Evolutionary conservation across 64 coral and sea anemone genomes (phyloP), one percentile per base, ranked within the genome.

Genomic region (Exaiptasia diaphana): DNA sequence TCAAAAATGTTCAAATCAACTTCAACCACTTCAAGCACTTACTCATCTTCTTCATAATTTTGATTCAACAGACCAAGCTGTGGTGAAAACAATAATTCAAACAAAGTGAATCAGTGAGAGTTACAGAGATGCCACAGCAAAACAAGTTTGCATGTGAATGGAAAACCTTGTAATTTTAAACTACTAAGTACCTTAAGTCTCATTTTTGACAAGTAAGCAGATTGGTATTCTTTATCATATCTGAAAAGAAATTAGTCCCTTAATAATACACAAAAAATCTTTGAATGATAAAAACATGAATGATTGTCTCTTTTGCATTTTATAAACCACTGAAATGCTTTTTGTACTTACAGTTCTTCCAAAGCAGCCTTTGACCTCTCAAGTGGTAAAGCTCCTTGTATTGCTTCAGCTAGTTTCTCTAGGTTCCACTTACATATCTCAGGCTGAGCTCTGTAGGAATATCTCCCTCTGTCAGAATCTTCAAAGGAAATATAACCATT

Each of bases 341-440:
- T 57, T 13, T 10, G 23, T 50, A 83, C 94, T 74, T 97, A 97
- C 94, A 92, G 40, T 42, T 97, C 94, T 44, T 97, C 85, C 46
- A 97, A 56, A 37, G 64, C 72, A 67, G 73, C 79, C 38, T 61
- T 73, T 29, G 94, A 92, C 54, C 63, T 91, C 21, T 87, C 84
- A 33, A 97, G 36, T 50, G 89, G 94, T 29, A 97, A 68, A 3
- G 70, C 89, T 73, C 92, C 85, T 42, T 55, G 71, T 6, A 97
- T 83, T 30, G 94, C 94, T 75, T 97, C 94, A 30, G 84, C 94
- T 80, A 97, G 60, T 64, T 92, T 97, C 15, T 83, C 31, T 42
- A 97, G 70, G 62, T 97, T 97, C 94, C 94, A 97, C 40, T 92
- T 97, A 56, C 94, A 97, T 24, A 92, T 92, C 41, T 85, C 89